A percentile compares a stretch with the other conserved stretches of the same genome.
Conservation (phyloP, 1,140 invertebrate species). For the Popillia japonica region DNA sequence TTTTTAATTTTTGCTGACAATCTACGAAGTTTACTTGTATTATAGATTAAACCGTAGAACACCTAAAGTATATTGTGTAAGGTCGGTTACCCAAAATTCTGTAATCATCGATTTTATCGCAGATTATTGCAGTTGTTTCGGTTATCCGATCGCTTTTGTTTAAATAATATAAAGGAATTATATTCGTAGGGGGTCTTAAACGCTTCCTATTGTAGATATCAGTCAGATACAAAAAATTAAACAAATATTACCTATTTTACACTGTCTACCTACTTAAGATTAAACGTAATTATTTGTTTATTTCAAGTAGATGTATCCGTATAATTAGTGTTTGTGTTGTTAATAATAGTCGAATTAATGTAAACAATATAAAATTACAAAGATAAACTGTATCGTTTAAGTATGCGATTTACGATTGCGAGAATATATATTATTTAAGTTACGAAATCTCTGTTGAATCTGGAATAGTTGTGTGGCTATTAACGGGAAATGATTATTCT, state of each 20-base stretch:
- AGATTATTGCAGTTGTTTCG: neutral
- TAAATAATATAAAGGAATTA: slow-evolving; percentile 5
- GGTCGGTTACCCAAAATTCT: neutral
- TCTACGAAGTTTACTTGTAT: too few relatives aligned
- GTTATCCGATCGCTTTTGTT: neutral
- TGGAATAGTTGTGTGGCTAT: neutral
- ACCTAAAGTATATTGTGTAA: neutral
- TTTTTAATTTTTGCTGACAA: too few relatives aligned
- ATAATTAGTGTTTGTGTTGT: neutral
- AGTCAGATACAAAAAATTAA: neutral
- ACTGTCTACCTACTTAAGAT: neutral
- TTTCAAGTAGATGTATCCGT: neutral
- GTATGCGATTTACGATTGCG: neutral
- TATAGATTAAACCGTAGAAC: too few relatives aligned
- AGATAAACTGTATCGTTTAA: neutral
- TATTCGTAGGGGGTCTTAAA: neutral
- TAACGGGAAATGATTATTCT: neutral
- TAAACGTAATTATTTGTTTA: neutral
- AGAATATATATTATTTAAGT: neutral
- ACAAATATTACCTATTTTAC: neutral
- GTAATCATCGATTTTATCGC: slow-evolving; percentile 6
- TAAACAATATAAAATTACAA: slow-evolving; percentile 1
- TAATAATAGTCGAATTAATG: slow-evolving; percentile 10
- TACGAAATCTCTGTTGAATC: neutral
- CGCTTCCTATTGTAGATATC: neutral